These are phyloP conservation scores for Aphidius ervi DNA, from an alignment of 1,140 invertebrate genomes.

Conservation along the genomic window DNA sequence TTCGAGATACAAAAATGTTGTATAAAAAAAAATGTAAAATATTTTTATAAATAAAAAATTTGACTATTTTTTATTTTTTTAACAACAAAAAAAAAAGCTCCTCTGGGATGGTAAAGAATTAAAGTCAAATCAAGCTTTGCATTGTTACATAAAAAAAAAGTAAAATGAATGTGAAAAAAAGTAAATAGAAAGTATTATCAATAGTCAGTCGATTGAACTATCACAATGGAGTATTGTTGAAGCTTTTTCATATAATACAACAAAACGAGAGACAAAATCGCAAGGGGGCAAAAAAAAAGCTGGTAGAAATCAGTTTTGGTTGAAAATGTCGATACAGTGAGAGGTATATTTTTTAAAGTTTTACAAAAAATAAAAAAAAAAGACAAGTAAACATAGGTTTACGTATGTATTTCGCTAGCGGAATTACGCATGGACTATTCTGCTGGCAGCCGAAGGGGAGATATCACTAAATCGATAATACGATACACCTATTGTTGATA, in stretches of 20 bases:
- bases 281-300: constrained; percentile 12
- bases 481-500: constrained; percentile 5
- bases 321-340: background rate
- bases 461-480: constrained; percentile 23
- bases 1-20: too few relatives aligned
- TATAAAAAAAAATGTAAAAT: too few relatives aligned
- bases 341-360: background rate
- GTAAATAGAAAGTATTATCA: constrained; percentile 14
- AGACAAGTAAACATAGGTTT: constrained; percentile 12
- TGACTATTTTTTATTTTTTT: too few relatives aligned
- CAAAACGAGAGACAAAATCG: background rate
- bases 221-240: constrained; percentile 12
- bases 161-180: background rate
- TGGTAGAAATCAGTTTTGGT: background rate
- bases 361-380: background rate
- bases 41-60: too few relatives aligned
- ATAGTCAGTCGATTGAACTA: constrained; percentile 13
- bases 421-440: constrained; percentile 20
- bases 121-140: background rate
- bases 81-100: too few relatives aligned
- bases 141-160: background rate
- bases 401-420: constrained; percentile 9
- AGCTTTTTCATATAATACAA: background rate
- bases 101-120: too few relatives aligned
- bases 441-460: constrained; percentile 12